Evolutionary conservation across 2,797 vertebrate species (phyloP).

Genomic region (Chelon auratus): DNA sequence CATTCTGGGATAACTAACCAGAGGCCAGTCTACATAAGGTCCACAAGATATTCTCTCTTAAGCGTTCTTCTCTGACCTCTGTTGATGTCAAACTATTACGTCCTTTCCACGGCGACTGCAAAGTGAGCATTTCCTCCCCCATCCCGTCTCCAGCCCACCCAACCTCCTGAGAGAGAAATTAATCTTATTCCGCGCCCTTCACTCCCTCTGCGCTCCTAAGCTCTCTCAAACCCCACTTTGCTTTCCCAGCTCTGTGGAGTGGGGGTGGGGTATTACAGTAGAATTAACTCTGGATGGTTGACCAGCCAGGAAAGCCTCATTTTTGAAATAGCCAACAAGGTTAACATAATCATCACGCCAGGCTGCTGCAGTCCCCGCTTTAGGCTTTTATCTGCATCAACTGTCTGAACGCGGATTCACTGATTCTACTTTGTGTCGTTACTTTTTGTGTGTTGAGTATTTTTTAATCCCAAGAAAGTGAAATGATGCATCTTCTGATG

Average conservation of each 20-base stretch:
- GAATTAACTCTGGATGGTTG: slow-evolving; percentile 63
- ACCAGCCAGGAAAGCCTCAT: slow-evolving; percentile 39
- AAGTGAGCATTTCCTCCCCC: slow-evolving; percentile 62
- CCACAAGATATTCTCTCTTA: neutral
- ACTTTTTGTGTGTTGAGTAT: neutral
- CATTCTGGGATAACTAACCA: slow-evolving; percentile 4
- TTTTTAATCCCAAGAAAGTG: neutral
- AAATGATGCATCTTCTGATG: neutral
- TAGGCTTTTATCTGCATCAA: slow-evolving; percentile 5
- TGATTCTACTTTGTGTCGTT: neutral
- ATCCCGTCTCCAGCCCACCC: slow-evolving; percentile 50
- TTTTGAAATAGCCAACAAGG: slow-evolving; percentile 40
- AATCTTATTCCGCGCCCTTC: slow-evolving; percentile 84
- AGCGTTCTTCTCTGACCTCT: slow-evolving; percentile 25
- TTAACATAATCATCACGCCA: slow-evolving; percentile 43
- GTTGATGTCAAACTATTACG: slow-evolving; percentile 27
- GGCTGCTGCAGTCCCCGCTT: slow-evolving; percentile 8
- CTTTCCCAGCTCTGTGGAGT: slow-evolving; percentile 56
- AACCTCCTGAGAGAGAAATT: slow-evolving; percentile 77
- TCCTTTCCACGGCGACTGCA: slow-evolving; percentile 57
- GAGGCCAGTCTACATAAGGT: neutral
- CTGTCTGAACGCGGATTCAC: neutral
- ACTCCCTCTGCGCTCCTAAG: slow-evolving; percentile 77
- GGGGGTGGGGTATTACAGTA: slow-evolving; percentile 63
- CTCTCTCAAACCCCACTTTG: slow-evolving; percentile 71